Evolutionary conservation across 2,888 invertebrate species (phyloP).

Genomic region (Standfussiana lucernea): DNA sequence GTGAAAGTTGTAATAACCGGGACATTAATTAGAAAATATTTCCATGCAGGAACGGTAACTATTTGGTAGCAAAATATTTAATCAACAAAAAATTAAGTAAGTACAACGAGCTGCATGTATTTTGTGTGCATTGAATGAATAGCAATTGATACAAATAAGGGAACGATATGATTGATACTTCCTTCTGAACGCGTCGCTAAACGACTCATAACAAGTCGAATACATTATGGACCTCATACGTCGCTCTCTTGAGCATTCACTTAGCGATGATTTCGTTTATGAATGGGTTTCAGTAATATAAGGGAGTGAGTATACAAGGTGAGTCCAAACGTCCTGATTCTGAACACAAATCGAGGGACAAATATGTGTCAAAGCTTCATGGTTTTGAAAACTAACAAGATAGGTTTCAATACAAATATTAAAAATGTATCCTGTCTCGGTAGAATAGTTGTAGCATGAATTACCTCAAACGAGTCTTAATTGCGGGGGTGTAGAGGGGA

Average conservation of each 20-base stretch:
- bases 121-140: conserved; percentile 27
- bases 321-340: not conserved
- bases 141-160: conserved; percentile 42
- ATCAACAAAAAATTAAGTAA: not conserved
- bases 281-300: not conserved
- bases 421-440: not conserved
- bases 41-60: not conserved
- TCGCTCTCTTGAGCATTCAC: conserved; percentile 7
- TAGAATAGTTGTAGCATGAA: not conserved
- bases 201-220: conserved; percentile 15
- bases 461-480: not conserved
- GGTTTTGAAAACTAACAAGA: not conserved
- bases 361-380: not conserved
- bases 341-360: not conserved
- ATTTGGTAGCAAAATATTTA: not conserved
- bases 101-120: conserved; percentile 6
- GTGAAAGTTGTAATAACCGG: not conserved
- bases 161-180: conserved; percentile 44
- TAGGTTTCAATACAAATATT: not conserved
- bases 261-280: conserved; percentile 12
- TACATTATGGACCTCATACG: conserved; percentile 27
- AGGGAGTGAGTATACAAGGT: not conserved
- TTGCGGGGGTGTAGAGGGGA: no score
- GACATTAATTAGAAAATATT: not conserved
- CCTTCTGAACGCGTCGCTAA: conserved; percentile 37